phyloP scores from a whole-genome alignment of 2,797 vertebrate genomes.

The Ctenopoma kingsleyae region DNA sequence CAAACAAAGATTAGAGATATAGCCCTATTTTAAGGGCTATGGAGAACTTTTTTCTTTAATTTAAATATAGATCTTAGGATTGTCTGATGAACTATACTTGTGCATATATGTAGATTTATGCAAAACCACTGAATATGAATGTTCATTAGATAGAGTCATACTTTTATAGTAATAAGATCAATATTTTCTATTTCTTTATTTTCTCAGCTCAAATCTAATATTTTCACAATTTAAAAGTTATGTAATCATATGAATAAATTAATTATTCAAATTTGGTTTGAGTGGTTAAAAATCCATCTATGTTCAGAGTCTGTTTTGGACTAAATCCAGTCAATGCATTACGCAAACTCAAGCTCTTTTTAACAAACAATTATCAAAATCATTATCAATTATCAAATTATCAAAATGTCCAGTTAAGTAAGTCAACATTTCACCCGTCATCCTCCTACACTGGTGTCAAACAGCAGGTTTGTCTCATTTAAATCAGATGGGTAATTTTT shows the following conservation, averaged over 20 bases:
- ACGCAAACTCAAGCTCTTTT: slow-evolving; percentile 35
- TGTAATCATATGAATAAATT: slow-evolving; percentile 14
- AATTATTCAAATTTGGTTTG: slow-evolving; percentile 22
- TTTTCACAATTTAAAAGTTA: background rate
- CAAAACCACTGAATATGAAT: too few species aligned
- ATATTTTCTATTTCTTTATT: too few species aligned
- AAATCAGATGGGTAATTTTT: slow-evolving; percentile 1
- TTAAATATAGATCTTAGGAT: too few species aligned
- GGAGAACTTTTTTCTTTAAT: too few species aligned
- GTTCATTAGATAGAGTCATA: too few species aligned
- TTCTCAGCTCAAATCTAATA: background rate
- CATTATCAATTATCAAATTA: too few species aligned
- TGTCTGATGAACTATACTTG: too few species aligned
- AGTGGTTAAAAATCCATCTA: slow-evolving; percentile 47
- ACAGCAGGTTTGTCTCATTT: background rate
- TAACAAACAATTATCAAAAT: slow-evolving; percentile 18
- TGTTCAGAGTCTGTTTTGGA: slow-evolving; percentile 42
- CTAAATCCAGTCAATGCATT: slow-evolving; percentile 35
- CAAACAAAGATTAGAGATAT: too few species aligned
- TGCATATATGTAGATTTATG: too few species aligned
- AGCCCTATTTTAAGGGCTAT: too few species aligned
- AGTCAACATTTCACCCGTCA: slow-evolving; percentile 20
- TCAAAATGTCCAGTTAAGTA: slow-evolving; percentile 23
- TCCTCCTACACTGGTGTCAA: background rate
- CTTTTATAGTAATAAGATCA: too few species aligned